Conservation (phyloP, 2,797 vertebrate genomes). For the Bucorvus abyssinicus region DNA sequence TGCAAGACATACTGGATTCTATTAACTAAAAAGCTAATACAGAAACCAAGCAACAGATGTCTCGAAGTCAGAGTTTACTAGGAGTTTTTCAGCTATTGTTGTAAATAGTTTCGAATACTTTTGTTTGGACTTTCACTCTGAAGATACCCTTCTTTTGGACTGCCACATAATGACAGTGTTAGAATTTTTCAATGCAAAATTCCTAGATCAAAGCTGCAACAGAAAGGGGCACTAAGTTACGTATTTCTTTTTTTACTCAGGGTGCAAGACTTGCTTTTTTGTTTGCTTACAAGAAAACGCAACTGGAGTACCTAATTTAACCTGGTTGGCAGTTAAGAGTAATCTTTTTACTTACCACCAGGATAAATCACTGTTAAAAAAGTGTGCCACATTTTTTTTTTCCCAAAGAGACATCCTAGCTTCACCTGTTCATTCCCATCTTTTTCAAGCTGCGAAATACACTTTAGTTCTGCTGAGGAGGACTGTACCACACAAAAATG, state of each 20-base stretch:
- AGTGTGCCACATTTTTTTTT: neutral
- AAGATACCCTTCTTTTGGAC: neutral
- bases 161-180: neutral
- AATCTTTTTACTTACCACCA: neutral
- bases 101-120: neutral
- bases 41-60: neutral
- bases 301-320: neutral
- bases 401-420: neutral
- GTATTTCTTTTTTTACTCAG: neutral
- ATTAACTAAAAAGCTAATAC: neutral
- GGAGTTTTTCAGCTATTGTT: neutral
- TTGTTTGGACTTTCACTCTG: neutral
- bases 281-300: neutral
- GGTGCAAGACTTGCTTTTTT: neutral
- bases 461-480: neutral
- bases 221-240: neutral
- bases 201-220: neutral
- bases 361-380: neutral
- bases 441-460: neutral
- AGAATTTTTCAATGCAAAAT: neutral
- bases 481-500: neutral
- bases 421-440: neutral
- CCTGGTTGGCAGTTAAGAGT: neutral
- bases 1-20: neutral
- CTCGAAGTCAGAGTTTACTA: neutral